phyloP scores from a whole-genome alignment of 2,797 vertebrate species.

The Pyrocephalus nanus region DNA sequence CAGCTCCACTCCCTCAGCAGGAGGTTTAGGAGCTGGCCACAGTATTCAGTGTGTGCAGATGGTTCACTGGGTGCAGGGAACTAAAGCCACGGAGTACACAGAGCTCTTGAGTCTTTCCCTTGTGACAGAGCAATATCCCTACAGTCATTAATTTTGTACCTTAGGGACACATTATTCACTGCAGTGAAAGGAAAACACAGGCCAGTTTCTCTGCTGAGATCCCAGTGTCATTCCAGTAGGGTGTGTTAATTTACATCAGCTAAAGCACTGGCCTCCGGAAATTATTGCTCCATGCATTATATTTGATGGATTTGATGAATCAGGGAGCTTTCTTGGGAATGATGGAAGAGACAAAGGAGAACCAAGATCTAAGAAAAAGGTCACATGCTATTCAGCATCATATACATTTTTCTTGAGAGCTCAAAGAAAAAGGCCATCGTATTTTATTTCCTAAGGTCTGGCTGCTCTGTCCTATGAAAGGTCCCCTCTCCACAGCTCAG shows the following conservation, averaged over 20 bases:
- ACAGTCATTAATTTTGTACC: background rate
- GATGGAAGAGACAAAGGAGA: background rate
- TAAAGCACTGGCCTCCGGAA: background rate
- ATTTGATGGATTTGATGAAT: background rate
- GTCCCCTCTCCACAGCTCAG: background rate
- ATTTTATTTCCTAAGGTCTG: background rate
- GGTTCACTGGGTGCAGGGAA: background rate
- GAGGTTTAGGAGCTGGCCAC: background rate
- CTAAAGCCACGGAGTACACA: background rate
- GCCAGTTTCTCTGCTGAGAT: background rate
- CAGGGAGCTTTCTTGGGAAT: background rate
- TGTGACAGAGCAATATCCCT: background rate
- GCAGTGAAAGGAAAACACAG: background rate
- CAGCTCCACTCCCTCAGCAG: background rate
- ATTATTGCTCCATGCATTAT: background rate
- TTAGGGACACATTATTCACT: background rate
- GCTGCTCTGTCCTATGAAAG: background rate
- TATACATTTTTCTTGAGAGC: background rate
- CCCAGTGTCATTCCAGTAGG: background rate
- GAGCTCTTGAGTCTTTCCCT: background rate
- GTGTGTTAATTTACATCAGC: background rate
- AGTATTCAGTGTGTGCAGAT: background rate
- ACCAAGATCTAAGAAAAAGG: background rate
- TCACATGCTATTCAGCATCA: background rate
- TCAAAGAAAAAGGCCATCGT: background rate